phyloP scores from a whole-genome alignment of 2,888 invertebrate genomes.

The Lutraria lutraria region DNA sequence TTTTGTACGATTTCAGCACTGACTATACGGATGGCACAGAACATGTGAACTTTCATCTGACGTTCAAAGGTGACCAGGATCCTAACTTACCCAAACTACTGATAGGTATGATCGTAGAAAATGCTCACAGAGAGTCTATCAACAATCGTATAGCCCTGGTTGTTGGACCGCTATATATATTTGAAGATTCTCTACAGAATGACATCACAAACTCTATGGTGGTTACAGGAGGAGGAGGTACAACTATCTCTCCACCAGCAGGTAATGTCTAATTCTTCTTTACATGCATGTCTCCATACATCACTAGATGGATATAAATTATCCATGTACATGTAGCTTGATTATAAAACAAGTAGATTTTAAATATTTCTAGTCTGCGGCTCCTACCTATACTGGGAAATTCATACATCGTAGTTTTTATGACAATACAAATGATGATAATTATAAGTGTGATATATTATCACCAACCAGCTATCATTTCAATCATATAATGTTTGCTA shows the following conservation, averaged over 20 bases:
- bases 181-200: constrained; percentile 71
- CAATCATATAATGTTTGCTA: no score
- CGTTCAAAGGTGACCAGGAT: constrained; percentile 73
- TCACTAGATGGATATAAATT: no score
- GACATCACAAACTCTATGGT: constrained; percentile 57
- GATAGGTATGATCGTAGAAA: constrained; percentile 72
- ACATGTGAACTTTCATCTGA: constrained; percentile 72
- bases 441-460: no score
- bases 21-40: constrained; percentile 46
- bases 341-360: no score
- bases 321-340: no score
- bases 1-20: constrained; percentile 41
- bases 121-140: constrained; percentile 70
- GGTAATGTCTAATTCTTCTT: constrained; percentile 33
- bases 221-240: constrained; percentile 58
- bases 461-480: no score
- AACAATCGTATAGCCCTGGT: constrained; percentile 69
- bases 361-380: no score
- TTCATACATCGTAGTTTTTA: no score
- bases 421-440: no score
- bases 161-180: constrained; percentile 71
- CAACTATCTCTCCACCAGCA: constrained; percentile 54
- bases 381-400: no score
- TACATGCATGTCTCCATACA: no score
- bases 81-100: constrained; percentile 63